Conservation (phyloP, 2,797 vertebrate species). For the Meriones psammophilus region DNA sequence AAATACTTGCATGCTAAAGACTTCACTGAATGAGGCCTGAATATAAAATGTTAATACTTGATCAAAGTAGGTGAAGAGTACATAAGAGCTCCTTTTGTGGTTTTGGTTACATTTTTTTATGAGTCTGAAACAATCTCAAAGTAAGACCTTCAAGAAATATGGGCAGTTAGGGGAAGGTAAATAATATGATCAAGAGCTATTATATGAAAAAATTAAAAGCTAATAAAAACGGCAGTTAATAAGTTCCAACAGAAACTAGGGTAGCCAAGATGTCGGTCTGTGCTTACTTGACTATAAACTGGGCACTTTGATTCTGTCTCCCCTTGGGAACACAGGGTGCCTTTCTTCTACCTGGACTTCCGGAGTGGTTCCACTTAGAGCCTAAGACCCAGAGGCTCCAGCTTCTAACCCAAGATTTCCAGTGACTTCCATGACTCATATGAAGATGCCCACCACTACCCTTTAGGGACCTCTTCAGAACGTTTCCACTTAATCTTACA, state of each 20-base stretch:
- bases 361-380: not conserved
- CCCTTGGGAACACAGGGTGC: not conserved
- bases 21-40: not conserved
- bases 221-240: not conserved
- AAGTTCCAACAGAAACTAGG: slow-evolving; percentile 35
- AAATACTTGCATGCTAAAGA: not conserved
- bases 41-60: slow-evolving; percentile 4
- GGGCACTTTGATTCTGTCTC: not conserved
- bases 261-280: not conserved
- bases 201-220: not conserved
- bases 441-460: not conserved
- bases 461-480: not conserved
- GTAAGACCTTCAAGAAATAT: not conserved
- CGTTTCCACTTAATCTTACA: not conserved
- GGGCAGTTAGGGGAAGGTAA: not conserved
- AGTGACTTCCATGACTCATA: not conserved
- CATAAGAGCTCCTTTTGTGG: not conserved
- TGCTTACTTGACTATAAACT: slow-evolving; percentile 30
- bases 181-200: not conserved
- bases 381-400: not conserved
- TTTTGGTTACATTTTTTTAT: slow-evolving; percentile 52
- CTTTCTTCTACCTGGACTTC: not conserved
- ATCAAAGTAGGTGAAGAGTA: not conserved
- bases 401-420: not conserved
- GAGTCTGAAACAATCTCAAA: slow-evolving; percentile 18